Evolutionary conservation across 2,888 invertebrate species (phyloP).

Genomic region (Monoplex corrugatus): DNA sequence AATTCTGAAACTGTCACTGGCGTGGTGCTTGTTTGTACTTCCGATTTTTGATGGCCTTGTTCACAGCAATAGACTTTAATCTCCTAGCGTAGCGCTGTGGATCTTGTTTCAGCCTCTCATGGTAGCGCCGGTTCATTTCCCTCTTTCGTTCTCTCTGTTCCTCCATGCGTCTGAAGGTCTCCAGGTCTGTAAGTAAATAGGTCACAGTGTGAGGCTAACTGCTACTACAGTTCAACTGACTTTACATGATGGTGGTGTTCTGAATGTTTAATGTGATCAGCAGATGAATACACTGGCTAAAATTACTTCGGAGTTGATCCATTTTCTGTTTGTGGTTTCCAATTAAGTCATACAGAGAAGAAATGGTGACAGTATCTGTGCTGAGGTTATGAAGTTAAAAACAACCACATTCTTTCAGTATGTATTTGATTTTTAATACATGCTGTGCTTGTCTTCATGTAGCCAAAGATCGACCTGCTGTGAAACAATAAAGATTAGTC

Average conservation of each 20-base stretch:
- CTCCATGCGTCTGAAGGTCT: background rate
- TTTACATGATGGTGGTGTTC: background rate
- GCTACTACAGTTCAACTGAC: background rate
- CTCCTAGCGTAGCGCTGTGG: slow-evolving; percentile 42
- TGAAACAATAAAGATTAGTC: too few species aligned
- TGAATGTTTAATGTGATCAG: too few species aligned
- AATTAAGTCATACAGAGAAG: too few species aligned
- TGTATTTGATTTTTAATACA: too few species aligned
- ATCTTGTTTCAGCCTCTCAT: slow-evolving; percentile 40
- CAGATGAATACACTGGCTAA: too few species aligned
- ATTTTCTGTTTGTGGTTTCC: too few species aligned
- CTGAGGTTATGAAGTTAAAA: too few species aligned
- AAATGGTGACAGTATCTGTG: too few species aligned
- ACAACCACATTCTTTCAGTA: too few species aligned
- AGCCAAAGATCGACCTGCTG: too few species aligned
- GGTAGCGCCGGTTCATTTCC: slow-evolving; percentile 38
- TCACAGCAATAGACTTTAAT: slow-evolving; percentile 27
- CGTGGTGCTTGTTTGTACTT: background rate
- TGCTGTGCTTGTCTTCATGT: too few species aligned
- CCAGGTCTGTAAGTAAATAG: slow-evolving; percentile 36
- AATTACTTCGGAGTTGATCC: too few species aligned
- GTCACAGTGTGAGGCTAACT: slow-evolving; percentile 23
- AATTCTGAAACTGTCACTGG: background rate
- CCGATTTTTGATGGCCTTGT: background rate
- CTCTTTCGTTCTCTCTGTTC: slow-evolving; percentile 34